Evolutionary conservation across 2,797 vertebrate species (phyloP), one percentile per base, ranked within the genome.

Genomic region (Spinus olivaceus): DNA sequence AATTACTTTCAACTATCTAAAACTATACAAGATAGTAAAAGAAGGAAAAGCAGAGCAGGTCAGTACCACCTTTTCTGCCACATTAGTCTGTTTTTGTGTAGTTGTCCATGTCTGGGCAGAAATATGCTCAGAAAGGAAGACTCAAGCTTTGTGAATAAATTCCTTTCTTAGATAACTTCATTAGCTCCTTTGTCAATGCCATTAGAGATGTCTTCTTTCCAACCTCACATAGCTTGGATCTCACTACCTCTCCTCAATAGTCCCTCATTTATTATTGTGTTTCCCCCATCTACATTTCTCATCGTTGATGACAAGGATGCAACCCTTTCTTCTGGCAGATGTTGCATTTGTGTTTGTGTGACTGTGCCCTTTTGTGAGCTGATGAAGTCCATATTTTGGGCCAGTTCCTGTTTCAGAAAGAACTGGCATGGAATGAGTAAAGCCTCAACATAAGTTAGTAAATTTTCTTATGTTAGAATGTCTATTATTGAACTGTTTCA

Each of bases 1-100:
- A 90, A 79, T 90, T 44, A 17, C 24, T 86, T 90, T 76, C 39
- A 81, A 19, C 42, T 71, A 7, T 39, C 23, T 87, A 77, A 76
- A 88, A 65, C 14, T 44, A 35, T 16, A 9, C 14, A 24, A 70
- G 41, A 20, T 18, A 54, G 13, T 46, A 84, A 81, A 14, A 66
- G 53, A 81, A 67, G 14, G 51, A 60, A 65, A 90, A 83, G 16
- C 25, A 77, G 39, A 50, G 19, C 53, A 41, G 47, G 8, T 65
- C 27, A 85, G 16, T 51, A 30, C 12, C 0, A 0, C 30, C 7
- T 91, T 63, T 50, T 79, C 72, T 82, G 23, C 59, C 49, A 46
- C 15, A 24, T 57, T 57, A 42, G 9, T 83, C 27, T 64, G 9
- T 77, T 94, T 51, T 67, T 4, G 1, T 60, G 6, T 66, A 35